Evolutionary conservation across 2,888 invertebrate genomes (phyloP).

Genomic region (Agonopterix arenella): DNA sequence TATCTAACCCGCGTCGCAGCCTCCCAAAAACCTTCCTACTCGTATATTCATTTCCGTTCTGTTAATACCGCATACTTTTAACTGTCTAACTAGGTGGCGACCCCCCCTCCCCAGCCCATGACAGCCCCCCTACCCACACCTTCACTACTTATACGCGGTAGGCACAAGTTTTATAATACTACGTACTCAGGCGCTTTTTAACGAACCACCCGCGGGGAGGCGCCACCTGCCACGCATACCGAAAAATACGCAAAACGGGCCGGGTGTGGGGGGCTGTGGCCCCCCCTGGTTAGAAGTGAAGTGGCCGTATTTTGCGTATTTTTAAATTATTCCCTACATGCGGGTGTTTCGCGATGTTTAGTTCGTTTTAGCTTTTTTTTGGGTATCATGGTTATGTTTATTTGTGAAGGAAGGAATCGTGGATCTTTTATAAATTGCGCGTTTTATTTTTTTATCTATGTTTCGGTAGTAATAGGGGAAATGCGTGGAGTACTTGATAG

Average conservation of each 20-base stretch:
- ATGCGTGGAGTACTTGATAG: too few relatives aligned
- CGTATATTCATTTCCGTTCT: conserved; percentile 76
- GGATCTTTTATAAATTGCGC: too few relatives aligned
- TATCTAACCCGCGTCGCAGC: conserved; percentile 71
- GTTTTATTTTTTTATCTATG: too few relatives aligned
- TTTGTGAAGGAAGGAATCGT: too few relatives aligned
- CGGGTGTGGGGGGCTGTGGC: conserved; percentile 42
- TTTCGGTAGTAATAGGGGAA: too few relatives aligned
- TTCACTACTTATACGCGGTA: conserved; percentile 74
- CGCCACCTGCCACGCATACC: conserved; percentile 70
- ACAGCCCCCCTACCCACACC: conserved; percentile 36
- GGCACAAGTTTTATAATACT: conserved; percentile 77
- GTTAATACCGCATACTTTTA: conserved; percentile 78
- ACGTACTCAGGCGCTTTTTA: conserved; percentile 75
- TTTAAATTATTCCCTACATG: conserved; percentile 67
- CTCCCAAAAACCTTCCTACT: conserved; percentile 67
- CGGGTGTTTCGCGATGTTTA: conserved; percentile 52
- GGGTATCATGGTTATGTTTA: conserved; percentile 1
- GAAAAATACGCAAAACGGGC: conserved; percentile 74
- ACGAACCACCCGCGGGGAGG: conserved; percentile 65
- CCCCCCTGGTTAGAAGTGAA: conserved; percentile 59
- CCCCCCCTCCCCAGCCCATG: conserved; percentile 17
- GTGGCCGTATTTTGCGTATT: conserved; percentile 69
- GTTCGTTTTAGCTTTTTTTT: conserved; percentile 44
- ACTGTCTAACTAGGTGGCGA: conserved; percentile 74